A percentile compares a stretch with the other conserved stretches of the same genome.
Evolutionary conservation across 2,888 invertebrate genomes (phyloP).

Genomic region (Mesochorus sp.): DNA sequence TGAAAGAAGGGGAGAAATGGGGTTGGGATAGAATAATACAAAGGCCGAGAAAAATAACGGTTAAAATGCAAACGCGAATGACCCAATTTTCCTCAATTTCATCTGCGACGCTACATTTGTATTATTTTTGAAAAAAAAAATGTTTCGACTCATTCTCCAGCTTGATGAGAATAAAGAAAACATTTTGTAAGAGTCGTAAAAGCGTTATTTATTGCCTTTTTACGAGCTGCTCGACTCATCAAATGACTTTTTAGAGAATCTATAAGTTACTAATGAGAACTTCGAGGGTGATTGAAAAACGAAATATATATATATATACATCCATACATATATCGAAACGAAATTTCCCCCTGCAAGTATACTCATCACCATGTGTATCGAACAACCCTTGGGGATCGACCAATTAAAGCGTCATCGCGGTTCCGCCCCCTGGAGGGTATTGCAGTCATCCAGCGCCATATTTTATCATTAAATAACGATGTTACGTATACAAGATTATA

Average conservation of each 20-base stretch:
- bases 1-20: conserved; percentile 1
- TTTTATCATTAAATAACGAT: conserved; percentile 48
- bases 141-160: neutral
- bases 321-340: conserved; percentile 23
- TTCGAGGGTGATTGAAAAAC: conserved; percentile 36
- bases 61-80: conserved; percentile 47
- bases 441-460: neutral
- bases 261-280: conserved; percentile 38
- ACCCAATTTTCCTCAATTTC: neutral
- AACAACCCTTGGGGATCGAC: conserved; percentile 34
- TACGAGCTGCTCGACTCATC: conserved; percentile 29
- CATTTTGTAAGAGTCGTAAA: conserved; percentile 18
- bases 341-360: conserved; percentile 1
- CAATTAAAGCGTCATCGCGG: conserved; percentile 63
- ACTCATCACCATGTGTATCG: neutral
- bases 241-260: conserved; percentile 31
- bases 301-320: too few relatives aligned
- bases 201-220: conserved; percentile 38
- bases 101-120: neutral
- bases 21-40: neutral
- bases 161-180: conserved; percentile 12
- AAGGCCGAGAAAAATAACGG: conserved; percentile 42
- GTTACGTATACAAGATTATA: conserved; percentile 11
- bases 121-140: conserved; percentile 15
- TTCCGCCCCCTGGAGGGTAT: conserved; percentile 7